These are phyloP conservation scores for Phenganax subtilis DNA, from an alignment of 92 coral and sea anemone genomes.

Conservation along the genomic window DNA sequence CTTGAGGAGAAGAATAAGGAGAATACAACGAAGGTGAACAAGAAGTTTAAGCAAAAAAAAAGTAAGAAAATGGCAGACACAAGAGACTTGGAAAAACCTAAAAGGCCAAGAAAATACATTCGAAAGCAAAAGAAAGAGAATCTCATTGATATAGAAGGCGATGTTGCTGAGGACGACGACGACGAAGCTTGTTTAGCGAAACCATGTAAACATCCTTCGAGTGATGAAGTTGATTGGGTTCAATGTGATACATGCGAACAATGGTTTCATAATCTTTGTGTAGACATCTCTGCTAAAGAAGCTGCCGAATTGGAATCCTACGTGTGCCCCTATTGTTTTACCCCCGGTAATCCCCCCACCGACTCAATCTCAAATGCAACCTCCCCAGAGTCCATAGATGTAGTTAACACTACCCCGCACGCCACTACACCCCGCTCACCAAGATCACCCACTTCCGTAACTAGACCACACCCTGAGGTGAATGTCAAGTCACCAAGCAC, in stretches of 20 bases:
- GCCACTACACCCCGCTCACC: slow-evolving; percentile 63
- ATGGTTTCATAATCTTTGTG: slow-evolving; percentile 87
- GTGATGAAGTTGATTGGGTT: slow-evolving; percentile 99
- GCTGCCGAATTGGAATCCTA: slow-evolving; percentile 92
- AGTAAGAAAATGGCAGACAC: slow-evolving; percentile 32
- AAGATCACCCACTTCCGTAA: slow-evolving; percentile 25
- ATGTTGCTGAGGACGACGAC: slow-evolving; percentile 74
- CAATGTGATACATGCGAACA: slow-evolving; percentile 91
- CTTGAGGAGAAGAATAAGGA: slow-evolving; percentile 70
- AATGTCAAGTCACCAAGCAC: neutral
- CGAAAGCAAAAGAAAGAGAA: slow-evolving; percentile 56
- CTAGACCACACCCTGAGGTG: slow-evolving; percentile 5
- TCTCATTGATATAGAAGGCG: slow-evolving; percentile 63
- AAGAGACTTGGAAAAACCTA: slow-evolving; percentile 12
- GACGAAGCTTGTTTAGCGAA: slow-evolving; percentile 84
- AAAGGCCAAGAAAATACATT: slow-evolving; percentile 8
- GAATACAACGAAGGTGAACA: slow-evolving; percentile 24
- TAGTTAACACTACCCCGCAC: slow-evolving; percentile 85
- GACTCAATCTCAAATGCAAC: slow-evolving; percentile 52
- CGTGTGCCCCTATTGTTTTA: slow-evolving; percentile 60
- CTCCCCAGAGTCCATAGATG: slow-evolving; percentile 95
- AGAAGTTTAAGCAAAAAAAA: slow-evolving; percentile 65
- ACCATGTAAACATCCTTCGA: slow-evolving; percentile 77
- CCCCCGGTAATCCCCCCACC: slow-evolving; percentile 38
- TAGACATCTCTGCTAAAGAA: slow-evolving; percentile 70